Evolutionary conservation across 2,113 vertebrate species (phyloP).

Genomic region (Turdus rufiventris): DNA sequence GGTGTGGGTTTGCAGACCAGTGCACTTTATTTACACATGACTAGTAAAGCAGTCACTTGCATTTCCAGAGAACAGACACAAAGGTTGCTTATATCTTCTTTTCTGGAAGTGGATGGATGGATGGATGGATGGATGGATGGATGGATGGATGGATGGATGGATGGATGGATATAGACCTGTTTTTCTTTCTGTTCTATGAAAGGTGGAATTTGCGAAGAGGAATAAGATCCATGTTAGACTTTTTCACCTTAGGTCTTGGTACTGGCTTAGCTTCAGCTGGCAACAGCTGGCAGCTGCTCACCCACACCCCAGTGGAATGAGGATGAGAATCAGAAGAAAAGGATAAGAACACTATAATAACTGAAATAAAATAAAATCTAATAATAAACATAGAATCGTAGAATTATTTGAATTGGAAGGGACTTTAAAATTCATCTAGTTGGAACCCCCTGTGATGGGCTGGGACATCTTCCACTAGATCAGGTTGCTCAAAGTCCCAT

Average conservation of each 20-base stretch:
- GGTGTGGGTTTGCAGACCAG: not conserved
- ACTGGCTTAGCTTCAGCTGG: not conserved
- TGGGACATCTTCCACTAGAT: not conserved
- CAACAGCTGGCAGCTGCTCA: not conserved
- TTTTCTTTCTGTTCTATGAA: not conserved
- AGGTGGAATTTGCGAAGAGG: not conserved
- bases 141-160: not conserved
- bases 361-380: not conserved
- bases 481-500: not conserved
- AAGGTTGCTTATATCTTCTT: not conserved
- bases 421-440: not conserved
- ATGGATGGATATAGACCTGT: not conserved
- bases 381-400: not conserved
- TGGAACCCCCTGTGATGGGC: not conserved
- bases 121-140: not conserved
- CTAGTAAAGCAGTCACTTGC: not conserved
- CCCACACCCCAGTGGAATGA: not conserved
- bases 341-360: not conserved
- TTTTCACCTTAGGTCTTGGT: not conserved
- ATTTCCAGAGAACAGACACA: not conserved
- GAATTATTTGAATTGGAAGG: not conserved
- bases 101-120: not conserved
- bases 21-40: not conserved
- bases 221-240: not conserved
- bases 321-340: not conserved